phyloP scores from a whole-genome alignment of 2,113 vertebrate genomes.

The Rhinolophus sinicus region DNA sequence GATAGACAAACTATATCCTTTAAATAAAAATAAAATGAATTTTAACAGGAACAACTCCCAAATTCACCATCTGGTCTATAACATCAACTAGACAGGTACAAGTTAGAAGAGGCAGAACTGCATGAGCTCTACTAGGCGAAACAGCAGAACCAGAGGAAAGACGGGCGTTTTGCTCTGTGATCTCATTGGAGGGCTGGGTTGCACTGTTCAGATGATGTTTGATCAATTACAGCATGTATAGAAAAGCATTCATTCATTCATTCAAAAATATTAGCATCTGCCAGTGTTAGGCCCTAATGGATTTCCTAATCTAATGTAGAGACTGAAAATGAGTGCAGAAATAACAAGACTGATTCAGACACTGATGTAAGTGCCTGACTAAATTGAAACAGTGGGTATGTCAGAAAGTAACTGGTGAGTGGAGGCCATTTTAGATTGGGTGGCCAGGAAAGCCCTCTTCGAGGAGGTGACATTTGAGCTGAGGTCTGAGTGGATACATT shows the following conservation, averaged over 20 bases:
- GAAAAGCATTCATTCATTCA: background rate
- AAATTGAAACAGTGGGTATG: background rate
- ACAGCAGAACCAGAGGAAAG: background rate
- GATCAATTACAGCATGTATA: background rate
- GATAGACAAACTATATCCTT: background rate
- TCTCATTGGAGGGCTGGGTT: background rate
- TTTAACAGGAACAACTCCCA: background rate
- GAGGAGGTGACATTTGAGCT: background rate
- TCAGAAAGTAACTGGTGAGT: background rate
- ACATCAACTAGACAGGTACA: background rate
- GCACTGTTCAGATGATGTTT: background rate
- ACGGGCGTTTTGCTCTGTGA: background rate
- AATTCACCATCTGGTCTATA: background rate
- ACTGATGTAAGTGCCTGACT: background rate
- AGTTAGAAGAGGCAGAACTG: background rate
- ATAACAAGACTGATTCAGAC: background rate
- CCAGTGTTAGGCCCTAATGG: background rate
- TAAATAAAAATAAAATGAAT: background rate
- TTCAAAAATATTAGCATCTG: background rate
- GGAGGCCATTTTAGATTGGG: background rate
- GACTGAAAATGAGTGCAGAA: background rate
- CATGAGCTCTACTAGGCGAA: background rate
- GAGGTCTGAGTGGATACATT: background rate
- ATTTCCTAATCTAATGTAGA: background rate
- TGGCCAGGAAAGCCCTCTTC: background rate